These are phyloP conservation scores for Matsumyia berberina DNA, from an alignment of 2,888 invertebrate genomes.

Conservation along the genomic window DNA sequence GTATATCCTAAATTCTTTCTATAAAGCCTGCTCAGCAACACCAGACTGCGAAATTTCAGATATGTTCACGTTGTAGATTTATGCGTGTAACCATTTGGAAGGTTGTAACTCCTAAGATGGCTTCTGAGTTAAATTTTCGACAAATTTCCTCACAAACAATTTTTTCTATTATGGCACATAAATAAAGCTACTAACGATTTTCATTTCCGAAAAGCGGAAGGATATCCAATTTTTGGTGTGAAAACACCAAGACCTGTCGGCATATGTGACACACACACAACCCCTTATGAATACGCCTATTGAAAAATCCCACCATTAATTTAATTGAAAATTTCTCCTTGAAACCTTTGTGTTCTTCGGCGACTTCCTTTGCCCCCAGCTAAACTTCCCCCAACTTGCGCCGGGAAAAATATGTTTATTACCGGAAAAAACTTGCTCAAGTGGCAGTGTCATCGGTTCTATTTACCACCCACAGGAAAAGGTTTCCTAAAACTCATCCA, in stretches of 20 bases:
- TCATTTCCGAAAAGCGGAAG: neutral
- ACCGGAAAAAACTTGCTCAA: neutral
- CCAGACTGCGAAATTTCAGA: too few relatives aligned
- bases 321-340: constrained; percentile 47
- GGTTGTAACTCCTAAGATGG: too few relatives aligned
- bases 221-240: neutral
- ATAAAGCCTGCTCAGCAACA: too few relatives aligned
- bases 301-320: constrained; percentile 34
- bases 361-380: neutral
- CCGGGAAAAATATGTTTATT: constrained; percentile 29
- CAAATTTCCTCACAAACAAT: too few relatives aligned
- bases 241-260: neutral
- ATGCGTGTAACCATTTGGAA: too few relatives aligned
- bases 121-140: too few relatives aligned
- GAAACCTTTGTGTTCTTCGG: neutral
- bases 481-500: constrained; percentile 37
- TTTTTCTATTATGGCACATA: too few relatives aligned
- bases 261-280: constrained; percentile 23
- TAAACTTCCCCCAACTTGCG: constrained; percentile 2
- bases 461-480: constrained; percentile 19
- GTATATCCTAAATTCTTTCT: too few relatives aligned
- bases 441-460: constrained; percentile 4
- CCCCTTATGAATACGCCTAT: neutral
- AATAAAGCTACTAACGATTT: too few relatives aligned
- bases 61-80: too few relatives aligned